A percentile compares a stretch with the other conserved stretches of the same genome.
Evolutionary conservation across 1,140 invertebrate species (phyloP).

Genomic region (Venustaconcha ellipsiformis): DNA sequence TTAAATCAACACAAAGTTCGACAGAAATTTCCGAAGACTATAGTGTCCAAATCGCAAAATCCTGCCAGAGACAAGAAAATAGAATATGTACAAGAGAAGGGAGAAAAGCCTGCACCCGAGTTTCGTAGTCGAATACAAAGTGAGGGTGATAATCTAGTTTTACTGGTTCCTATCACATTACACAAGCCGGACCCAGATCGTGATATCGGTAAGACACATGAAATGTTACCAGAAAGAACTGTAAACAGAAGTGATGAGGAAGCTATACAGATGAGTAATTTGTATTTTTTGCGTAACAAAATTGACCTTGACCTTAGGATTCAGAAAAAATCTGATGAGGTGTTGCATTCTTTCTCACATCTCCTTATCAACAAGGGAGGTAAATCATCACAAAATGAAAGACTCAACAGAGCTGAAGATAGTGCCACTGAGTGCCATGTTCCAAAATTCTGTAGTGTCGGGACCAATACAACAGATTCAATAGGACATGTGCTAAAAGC

Average conservation of each 20-base stretch:
- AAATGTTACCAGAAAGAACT: conserved; percentile 4
- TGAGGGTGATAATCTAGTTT: not conserved
- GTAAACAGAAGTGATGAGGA: too few relatives aligned
- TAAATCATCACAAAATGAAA: too few relatives aligned
- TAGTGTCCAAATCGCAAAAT: not conserved
- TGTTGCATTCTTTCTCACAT: too few relatives aligned
- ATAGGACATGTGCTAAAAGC: conserved; percentile 19
- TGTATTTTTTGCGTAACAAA: too few relatives aligned
- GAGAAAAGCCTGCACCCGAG: not conserved
- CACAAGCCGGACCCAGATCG: not conserved
- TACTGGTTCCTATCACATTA: conserved; percentile 5
- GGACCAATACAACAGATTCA: conserved; percentile 32
- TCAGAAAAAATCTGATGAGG: too few relatives aligned
- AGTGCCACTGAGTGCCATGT: too few relatives aligned
- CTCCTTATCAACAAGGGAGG: too few relatives aligned
- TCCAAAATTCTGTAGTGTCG: not conserved
- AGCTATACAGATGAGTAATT: too few relatives aligned
- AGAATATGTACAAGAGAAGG: not conserved
- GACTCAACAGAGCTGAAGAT: too few relatives aligned
- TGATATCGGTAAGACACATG: not conserved
- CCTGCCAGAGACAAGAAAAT: not conserved
- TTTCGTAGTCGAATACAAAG: not conserved
- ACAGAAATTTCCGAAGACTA: not conserved
- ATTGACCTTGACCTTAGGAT: too few relatives aligned
- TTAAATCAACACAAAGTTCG: conserved; percentile 20